Percentiles rank a stretch among this genome's conserved stretches.
Evolutionary conservation across 2,797 vertebrate genomes (phyloP).

Genomic region (Semaprochilodus insignis): DNA sequence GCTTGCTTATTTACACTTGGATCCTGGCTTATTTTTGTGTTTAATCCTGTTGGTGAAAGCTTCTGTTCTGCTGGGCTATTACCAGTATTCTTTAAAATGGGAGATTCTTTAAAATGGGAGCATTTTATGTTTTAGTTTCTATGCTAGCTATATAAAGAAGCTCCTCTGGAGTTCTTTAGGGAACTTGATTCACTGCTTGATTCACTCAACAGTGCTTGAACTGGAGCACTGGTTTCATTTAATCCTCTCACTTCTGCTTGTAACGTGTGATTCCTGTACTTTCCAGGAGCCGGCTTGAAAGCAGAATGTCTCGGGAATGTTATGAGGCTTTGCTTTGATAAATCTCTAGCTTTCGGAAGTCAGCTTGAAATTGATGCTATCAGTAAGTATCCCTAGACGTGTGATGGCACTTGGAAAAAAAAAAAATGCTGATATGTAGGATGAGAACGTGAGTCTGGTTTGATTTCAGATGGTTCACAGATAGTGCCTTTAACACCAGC

Average conservation of each 20-base stretch:
- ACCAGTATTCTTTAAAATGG: too few species aligned
- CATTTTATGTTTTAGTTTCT: too few species aligned
- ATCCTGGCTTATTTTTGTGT: too few species aligned
- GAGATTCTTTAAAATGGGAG: too few species aligned
- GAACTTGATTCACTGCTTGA: too few species aligned
- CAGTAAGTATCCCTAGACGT: constrained; percentile 68
- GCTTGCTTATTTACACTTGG: too few species aligned
- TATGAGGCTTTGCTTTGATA: constrained; percentile 73
- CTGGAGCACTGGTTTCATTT: too few species aligned
- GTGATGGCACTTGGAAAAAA: background rate
- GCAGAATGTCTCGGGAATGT: constrained; percentile 74
- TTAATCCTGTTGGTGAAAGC: too few species aligned
- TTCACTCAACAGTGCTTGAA: too few species aligned
- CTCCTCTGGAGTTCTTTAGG: too few species aligned
- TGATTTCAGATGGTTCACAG: constrained; percentile 71
- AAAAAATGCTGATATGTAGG: background rate
- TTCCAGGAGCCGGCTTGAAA: constrained; percentile 65
- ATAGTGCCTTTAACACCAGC: constrained; percentile 65
- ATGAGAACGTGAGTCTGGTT: background rate
- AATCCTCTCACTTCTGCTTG: background rate
- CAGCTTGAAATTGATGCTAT: constrained; percentile 76
- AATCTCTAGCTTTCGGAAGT: constrained; percentile 73
- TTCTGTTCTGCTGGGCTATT: too few species aligned
- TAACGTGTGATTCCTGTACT: fast-evolving
- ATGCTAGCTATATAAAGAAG: too few species aligned